phyloP scores from a whole-genome alignment of 2,888 invertebrate species.

The Conus canariensis region DNA sequence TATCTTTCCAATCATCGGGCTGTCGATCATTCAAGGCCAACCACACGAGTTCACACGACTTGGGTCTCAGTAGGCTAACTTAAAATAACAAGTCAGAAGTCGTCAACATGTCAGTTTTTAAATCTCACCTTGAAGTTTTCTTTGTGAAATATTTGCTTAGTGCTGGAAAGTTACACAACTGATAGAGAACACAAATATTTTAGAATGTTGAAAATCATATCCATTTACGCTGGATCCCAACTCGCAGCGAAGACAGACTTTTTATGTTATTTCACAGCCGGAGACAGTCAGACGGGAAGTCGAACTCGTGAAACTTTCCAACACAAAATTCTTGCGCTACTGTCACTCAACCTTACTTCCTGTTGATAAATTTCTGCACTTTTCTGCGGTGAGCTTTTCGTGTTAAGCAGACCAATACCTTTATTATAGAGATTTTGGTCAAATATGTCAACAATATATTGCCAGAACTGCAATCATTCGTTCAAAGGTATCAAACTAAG shows the following conservation, averaged over 20 bases:
- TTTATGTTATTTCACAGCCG: slow-evolving; percentile 61
- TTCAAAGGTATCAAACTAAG: slow-evolving; percentile 12
- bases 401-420: too few relatives aligned
- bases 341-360: slow-evolving; percentile 46
- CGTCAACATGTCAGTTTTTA: not conserved
- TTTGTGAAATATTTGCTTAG: not conserved
- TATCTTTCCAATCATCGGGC: too few relatives aligned
- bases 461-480: not conserved
- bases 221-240: slow-evolving; percentile 48
- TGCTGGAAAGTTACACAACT: not conserved
- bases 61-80: too few relatives aligned
- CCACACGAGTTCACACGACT: too few relatives aligned
- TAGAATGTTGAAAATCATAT: slow-evolving; percentile 38
- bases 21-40: too few relatives aligned
- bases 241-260: slow-evolving; percentile 51
- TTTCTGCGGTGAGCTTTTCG: not conserved
- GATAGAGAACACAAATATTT: not conserved
- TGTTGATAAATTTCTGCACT: slow-evolving; percentile 35
- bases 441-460: not conserved
- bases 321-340: slow-evolving; percentile 44
- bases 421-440: too few relatives aligned
- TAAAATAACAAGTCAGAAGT: too few relatives aligned
- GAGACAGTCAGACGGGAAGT: slow-evolving; percentile 76
- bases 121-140: slow-evolving; percentile 9
- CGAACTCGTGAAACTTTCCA: slow-evolving; percentile 47